Evolutionary conservation across 2,797 vertebrate species (phyloP), one percentile per base, ranked within the genome.

Genomic region (Perodicticus potto): DNA sequence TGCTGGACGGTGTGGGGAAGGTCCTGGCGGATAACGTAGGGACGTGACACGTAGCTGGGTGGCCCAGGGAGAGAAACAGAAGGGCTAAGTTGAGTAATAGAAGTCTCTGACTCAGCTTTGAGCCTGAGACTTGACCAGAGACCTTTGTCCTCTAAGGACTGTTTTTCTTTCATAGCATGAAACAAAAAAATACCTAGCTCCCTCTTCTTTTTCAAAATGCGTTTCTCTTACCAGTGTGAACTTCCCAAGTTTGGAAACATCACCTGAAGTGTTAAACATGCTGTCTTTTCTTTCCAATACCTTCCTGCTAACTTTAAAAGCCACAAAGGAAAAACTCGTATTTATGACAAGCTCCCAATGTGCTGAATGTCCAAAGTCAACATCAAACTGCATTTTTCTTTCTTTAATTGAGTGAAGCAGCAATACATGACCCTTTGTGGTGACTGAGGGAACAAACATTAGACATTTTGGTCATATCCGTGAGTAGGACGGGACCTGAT

Each of bases 231-330:
- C 25, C 89, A 29, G 12, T 93, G 34, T 87, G 80, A n/a, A 27
- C 22, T 49, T 81, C 37, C 63, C 95, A 2, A 96, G 92, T 86
- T 78, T 74, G 7, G 19, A 72, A 49, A 95, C 84, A 96, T 89
- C 95, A 85, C 89, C 90, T 84, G 55, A 53, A 85, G 9, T 63
- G 29, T 37, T 13, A 89, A 94, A 93, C 96, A n/a, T 0, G 0
- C 2, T 0, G 1, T 53, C 45, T 89, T 89, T 77, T 59, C 85
- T 91, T 96, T 73, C 88, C 7, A 76, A 76, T 9, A n/a, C 72
- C 3, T 86, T 1, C 40, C 22, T 57, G 45, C 69, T 67, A 37
- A 32, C 32, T 63, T 91, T 82, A n/a, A n/a, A n/a, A 55, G 3
- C 53, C 27, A 6, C 17, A 63, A 73, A 78, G 14, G 29, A 7